phyloP scores from a whole-genome alignment of 2,888 invertebrate species.

The Drosophila austrosaltans region DNA sequence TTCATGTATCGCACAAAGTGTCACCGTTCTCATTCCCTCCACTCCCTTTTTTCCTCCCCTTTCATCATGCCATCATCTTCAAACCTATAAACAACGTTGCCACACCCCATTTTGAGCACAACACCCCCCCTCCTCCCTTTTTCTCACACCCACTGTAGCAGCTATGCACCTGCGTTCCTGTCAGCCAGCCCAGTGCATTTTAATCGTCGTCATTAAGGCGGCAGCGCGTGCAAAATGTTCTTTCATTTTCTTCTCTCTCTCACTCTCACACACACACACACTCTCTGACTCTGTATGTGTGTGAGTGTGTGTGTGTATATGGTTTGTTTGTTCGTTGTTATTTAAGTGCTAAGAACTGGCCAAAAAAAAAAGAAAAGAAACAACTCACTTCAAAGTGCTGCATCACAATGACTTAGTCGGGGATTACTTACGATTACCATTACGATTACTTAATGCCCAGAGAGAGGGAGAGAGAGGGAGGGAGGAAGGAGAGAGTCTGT shows the following conservation, averaged over 20 bases:
- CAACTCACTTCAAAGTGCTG: constrained; percentile 17
- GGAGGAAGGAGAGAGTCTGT: neutral
- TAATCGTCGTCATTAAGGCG: constrained; percentile 76
- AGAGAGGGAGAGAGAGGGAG: neutral
- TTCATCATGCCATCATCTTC: neutral
- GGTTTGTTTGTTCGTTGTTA: constrained; percentile 9
- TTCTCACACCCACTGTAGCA: constrained; percentile 13
- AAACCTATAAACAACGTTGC: neutral
- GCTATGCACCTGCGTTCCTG: constrained; percentile 46
- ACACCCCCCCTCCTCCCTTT: neutral
- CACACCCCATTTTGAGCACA: neutral
- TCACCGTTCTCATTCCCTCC: constrained; percentile 42
- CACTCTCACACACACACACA: neutral
- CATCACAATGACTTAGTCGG: constrained; percentile 20
- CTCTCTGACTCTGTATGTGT: neutral
- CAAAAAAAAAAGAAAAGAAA: neutral
- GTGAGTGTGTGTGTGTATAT: neutral
- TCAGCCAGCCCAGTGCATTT: constrained; percentile 52
- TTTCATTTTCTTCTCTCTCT: constrained; percentile 56
- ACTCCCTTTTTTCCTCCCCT: neutral
- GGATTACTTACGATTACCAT: constrained; percentile 14
- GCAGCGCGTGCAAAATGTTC: constrained; percentile 70
- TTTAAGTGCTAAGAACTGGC: constrained; percentile 9
- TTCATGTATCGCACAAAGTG: constrained; percentile 70
- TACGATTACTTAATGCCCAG: constrained; percentile 12